Evolutionary conservation across 2,113 vertebrate species (phyloP), one percentile per base, ranked within the genome.

Genomic region (Eclectus roratus): DNA sequence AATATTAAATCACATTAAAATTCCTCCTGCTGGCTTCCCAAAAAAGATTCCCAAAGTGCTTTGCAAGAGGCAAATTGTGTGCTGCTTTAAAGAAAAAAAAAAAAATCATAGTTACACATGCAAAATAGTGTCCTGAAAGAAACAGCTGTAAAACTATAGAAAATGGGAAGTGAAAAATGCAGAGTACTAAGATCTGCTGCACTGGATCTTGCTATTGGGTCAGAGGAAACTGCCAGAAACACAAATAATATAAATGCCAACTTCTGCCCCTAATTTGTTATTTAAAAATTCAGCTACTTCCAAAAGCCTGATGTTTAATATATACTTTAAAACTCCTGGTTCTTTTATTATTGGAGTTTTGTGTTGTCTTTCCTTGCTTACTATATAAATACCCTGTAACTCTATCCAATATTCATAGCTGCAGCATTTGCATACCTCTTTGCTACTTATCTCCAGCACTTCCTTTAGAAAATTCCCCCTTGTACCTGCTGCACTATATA

Each of bases 1-100:
- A 96, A 74, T 78, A 88, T 71, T 88, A 49, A 69, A 64, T 93
- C 83, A 69, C 52, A 80, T 89, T 92, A 85, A 95, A 93, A 88
- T 92, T 86, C 88, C 33, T 93, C 27, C 49, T 69, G 31, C 41
- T 65, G 49, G 4, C 19, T 92, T 92, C 39, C 53, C 47, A 60
- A 63, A 50, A 50, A 72, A 80, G 60, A 74, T 29, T 84, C 33
- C 35, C 50, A 85, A 88, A 79, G 25, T 66, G 27, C 43, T 89
- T 84, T 91, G 52, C 70, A 84, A 68, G 53, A 79, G 17, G 23
- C 7, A 79, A 83, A 72, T 10, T 52, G 4, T 78, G 23, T 20
- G 12, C 37, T 91, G 25, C 9, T 10, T 25, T 71, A 47, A 47
- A 81, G 18, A n/a, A 88, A 73, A 83, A 72, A 33, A 73, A 2